These are phyloP conservation scores for Cygnus buccinator DNA, from an alignment of 2,113 vertebrate species.

Conservation along the genomic window DNA sequence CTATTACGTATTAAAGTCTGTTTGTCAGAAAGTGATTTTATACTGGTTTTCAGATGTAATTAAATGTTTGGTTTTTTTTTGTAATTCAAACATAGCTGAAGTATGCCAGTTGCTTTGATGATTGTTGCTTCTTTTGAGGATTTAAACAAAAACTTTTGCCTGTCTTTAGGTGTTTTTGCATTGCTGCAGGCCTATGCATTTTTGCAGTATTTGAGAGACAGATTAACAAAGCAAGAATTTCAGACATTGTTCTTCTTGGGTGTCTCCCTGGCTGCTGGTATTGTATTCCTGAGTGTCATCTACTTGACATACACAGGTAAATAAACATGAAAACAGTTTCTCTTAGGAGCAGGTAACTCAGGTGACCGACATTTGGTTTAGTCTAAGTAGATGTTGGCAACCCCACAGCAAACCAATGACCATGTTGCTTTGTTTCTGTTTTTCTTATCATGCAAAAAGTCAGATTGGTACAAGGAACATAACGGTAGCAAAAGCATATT, in stretches of 20 bases:
- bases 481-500: background rate
- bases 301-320: constrained; percentile 96
- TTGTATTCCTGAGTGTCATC: constrained; percentile 94
- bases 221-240: constrained; percentile 93
- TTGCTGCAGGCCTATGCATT: constrained; percentile 94
- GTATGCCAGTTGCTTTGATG: background rate
- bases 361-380: background rate
- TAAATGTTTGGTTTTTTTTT: background rate
- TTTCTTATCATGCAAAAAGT: background rate
- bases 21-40: background rate
- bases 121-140: background rate
- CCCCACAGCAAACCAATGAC: background rate
- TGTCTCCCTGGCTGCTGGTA: constrained; percentile 88
- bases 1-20: background rate
- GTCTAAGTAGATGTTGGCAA: background rate
- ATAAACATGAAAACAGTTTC: constrained; percentile 3
- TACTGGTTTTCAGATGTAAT: background rate
- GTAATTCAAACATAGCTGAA: background rate
- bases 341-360: background rate
- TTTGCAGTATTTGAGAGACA: constrained; percentile 93
- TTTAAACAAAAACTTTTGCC: background rate
- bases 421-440: background rate
- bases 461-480: background rate
- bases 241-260: constrained; percentile 95
- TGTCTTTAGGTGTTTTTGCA: constrained; percentile 90